Evolutionary conservation across 2,113 vertebrate genomes (phyloP), one percentile per base, ranked within the genome.

Genomic region (Siniperca knerii): DNA sequence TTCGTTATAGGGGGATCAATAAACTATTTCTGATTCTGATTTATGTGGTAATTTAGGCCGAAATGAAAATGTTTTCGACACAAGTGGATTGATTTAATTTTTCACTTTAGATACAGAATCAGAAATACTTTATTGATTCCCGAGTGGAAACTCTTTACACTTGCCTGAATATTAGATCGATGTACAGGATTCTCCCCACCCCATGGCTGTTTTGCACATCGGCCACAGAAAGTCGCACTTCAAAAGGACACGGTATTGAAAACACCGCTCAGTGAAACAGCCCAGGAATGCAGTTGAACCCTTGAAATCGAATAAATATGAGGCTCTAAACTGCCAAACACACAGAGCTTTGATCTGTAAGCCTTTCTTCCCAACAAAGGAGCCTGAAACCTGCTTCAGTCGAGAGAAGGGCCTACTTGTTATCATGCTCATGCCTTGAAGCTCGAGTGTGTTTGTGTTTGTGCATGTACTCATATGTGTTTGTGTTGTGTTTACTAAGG

Each of bases 221-320:
- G 54, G 58, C 62, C 76, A 65, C 42, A 75, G 35, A 71, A 84
- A 76, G 84, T 77, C 7, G 0, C 62, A 44, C 87, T 79, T 88
- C 61, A 92, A 84, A 87, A 77, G 76, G 58, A 79, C 76, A 52
- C 79, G 9, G 77, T 68, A 78, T 80, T 90, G 68, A 75, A 92
- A 88, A 75, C 80, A 61, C 73, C 42, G 79, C 82, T 83, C 81
- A 12, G 67, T n/a, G 40, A 82, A 79, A 58, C n/a, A 33, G 79
- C 69, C 15, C 81, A 84, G 88, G 85, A 91, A 91, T 77, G 62
- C 75, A 77, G 75, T 15, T 46, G 81, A 91, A 90, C 75, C 79
- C 86, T 81, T 71, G 78, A 91, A 91, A 92, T 90, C 40, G 79
- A 93, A 88, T 83, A 90, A 94, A 90, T 89, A 71, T 83, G 87